Base-by-base conservation (phyloP, 2,888 invertebrate genomes). In the Cecidostiba fungosa region DNA sequence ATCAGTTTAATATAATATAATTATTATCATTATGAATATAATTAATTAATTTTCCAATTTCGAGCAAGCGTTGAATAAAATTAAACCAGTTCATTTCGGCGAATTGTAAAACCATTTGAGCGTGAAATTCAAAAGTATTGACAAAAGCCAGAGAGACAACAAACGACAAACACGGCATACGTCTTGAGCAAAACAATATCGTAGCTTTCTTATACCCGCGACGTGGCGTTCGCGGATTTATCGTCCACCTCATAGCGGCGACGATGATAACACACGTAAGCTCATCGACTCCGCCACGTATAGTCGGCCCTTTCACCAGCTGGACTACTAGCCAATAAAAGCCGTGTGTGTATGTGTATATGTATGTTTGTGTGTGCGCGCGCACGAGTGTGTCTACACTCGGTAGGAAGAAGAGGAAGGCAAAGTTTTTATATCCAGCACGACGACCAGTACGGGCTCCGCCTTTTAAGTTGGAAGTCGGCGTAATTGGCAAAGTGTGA, bases 401-500 rank as follows among this genome's bases (percentile, higher is more conserved):
- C n/a, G 47, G 76, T 32, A 14, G 39, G 8, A 47, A 32, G 50
- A 36, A 50, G 36, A 0, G 39, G 8, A 59, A 66, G 62, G 70
- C 50, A 85, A 85, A 85, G 78, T 85, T 85, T 85, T 85, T 74
- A 74, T 85, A 77, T 82, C 73, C 16, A 10, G 50, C 16, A 23
- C 62, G 69, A 66, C 32, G 73, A n/a, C n/a, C n/a, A 76, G 66
- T 23, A 77, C 83, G 81, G 66, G 72, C 72, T 72, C 70, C n/a
- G 78, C 85, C 50, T 82, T 78, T 85, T 82, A 82, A 85, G 85
- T 85, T 81, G 72, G 69, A 85, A 62, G 69, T 36, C 19, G 29
- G 50, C 72, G 86, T 86, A 86, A 86, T 86, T 86, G 86, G 80
- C 80, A 80, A 86, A 86, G 80, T 86, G 73, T 50, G 80, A 80